A percentile compares a stretch with the other conserved stretches of the same genome.
Conservation (phyloP, 2,888 invertebrate genomes). For the Imbricaverruca yamaguchii region DNA sequence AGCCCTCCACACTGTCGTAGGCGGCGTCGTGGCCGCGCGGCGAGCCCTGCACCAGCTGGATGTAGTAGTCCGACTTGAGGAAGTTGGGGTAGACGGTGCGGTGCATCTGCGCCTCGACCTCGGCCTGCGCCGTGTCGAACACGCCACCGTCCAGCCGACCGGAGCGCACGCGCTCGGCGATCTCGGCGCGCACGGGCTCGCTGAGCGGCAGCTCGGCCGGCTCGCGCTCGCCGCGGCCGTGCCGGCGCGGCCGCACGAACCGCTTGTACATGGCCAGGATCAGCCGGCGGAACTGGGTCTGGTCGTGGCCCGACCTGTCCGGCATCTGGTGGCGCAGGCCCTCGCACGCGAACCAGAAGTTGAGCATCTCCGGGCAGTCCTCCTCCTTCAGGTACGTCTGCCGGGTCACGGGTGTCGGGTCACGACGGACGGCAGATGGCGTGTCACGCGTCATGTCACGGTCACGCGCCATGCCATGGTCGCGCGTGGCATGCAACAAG, state of each 20-base stretch:
- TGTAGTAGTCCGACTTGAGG: slow-evolving; percentile 84
- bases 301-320: slow-evolving; percentile 47
- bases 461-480: too few species aligned
- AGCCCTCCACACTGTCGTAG: slow-evolving; percentile 20
- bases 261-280: slow-evolving; percentile 11
- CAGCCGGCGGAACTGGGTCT: slow-evolving; percentile 52
- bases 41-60: slow-evolving; percentile 44
- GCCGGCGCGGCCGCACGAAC: not conserved
- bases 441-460: too few species aligned
- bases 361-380: slow-evolving; percentile 32
- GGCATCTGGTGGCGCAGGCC: slow-evolving; percentile 55
- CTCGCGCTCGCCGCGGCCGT: not conserved
- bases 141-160: not conserved
- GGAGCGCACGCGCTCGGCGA: slow-evolving; percentile 5
- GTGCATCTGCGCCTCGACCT: slow-evolving; percentile 74
- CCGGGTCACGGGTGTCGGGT: too few species aligned
- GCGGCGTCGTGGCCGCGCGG: slow-evolving; percentile 26
- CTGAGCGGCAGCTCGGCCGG: slow-evolving; percentile 10
- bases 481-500: too few species aligned
- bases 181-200: slow-evolving; percentile 8
- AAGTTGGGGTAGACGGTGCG: slow-evolving; percentile 87
- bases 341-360: slow-evolving; percentile 89
- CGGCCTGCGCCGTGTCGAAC: slow-evolving; percentile 74
- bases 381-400: slow-evolving; percentile 31
- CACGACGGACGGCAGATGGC: too few species aligned